A percentile compares a stretch with the other conserved stretches of the same genome.
phyloP scores from a whole-genome alignment of 2,113 vertebrate genomes.

The Catagonus wagneri region DNA sequence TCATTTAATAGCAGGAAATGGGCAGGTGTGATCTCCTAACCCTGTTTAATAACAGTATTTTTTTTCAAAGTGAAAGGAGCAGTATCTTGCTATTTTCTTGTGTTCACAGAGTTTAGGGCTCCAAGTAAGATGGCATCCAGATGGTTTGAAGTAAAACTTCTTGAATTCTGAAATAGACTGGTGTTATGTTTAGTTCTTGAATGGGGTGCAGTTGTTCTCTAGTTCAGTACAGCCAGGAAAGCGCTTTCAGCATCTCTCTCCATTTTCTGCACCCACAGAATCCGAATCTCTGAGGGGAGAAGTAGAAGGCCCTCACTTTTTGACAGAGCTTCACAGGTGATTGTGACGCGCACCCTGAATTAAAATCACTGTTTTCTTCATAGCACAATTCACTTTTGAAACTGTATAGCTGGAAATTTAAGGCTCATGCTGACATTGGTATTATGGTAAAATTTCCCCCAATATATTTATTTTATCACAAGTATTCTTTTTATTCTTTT shows the following conservation, averaged over 20 bases:
- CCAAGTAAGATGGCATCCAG: not conserved
- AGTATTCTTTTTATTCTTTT: slow-evolving; percentile 13
- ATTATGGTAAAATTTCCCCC: not conserved
- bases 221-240: not conserved
- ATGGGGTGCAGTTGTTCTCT: not conserved
- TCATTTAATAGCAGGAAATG: slow-evolving; percentile 5
- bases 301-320: not conserved
- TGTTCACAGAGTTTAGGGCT: not conserved
- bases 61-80: not conserved
- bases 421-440: not conserved
- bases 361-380: not conserved
- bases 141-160: slow-evolving; percentile 25
- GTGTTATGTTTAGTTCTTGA: not conserved
- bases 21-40: not conserved
- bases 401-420: not conserved
- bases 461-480: not conserved
- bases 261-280: not conserved
- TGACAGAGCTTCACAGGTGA: not conserved
- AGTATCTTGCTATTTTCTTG: not conserved
- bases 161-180: slow-evolving; percentile 2
- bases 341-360: not conserved
- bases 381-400: slow-evolving; percentile 13
- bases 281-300: not conserved
- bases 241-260: not conserved
- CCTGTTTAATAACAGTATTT: not conserved